Percentiles rank a stretch among this genome's conserved stretches.
These are phyloP conservation scores for Micrasema longulum DNA, from an alignment of 1,140 invertebrate genomes.

Conservation along the genomic window DNA sequence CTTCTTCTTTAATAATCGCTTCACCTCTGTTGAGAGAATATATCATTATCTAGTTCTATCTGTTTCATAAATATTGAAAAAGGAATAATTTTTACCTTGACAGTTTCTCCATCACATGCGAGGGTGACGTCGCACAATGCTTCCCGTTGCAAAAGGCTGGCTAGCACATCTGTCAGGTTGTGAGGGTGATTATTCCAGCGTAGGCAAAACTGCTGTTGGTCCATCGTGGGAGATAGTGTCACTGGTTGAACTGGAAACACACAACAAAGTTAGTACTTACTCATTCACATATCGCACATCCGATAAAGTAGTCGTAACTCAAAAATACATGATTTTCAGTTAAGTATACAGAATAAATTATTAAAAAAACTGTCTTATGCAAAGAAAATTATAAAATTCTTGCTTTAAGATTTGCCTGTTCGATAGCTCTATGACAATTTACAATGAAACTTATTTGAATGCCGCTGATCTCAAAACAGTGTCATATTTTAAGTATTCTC, in stretches of 20 bases:
- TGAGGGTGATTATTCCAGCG: constrained; percentile 94
- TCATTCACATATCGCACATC: neutral
- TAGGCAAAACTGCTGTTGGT: constrained; percentile 95
- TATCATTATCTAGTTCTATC: too few species aligned
- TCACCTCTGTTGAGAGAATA: too few species aligned
- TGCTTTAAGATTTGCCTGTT: neutral
- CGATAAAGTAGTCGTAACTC: neutral
- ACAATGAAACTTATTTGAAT: too few species aligned
- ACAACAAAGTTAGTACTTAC: neutral
- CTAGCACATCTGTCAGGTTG: constrained; percentile 89
- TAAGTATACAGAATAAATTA: neutral
- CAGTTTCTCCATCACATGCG: constrained; percentile 90
- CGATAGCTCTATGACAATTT: neutral
- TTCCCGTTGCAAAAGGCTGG: constrained; percentile 86
- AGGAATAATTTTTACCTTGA: too few species aligned
- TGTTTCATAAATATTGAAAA: too few species aligned
- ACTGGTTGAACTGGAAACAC: constrained; percentile 64
- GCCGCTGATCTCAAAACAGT: too few species aligned
- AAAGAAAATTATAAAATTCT: neutral
- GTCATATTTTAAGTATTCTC: too few species aligned
- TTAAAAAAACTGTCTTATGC: neutral
- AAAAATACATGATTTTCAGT: neutral
- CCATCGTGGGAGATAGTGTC: constrained; percentile 77
- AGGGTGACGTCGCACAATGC: constrained; percentile 92
- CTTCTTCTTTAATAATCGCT: too few species aligned